phyloP scores from a whole-genome alignment of 2,797 vertebrate genomes.

The Takifugu ocellatus region DNA sequence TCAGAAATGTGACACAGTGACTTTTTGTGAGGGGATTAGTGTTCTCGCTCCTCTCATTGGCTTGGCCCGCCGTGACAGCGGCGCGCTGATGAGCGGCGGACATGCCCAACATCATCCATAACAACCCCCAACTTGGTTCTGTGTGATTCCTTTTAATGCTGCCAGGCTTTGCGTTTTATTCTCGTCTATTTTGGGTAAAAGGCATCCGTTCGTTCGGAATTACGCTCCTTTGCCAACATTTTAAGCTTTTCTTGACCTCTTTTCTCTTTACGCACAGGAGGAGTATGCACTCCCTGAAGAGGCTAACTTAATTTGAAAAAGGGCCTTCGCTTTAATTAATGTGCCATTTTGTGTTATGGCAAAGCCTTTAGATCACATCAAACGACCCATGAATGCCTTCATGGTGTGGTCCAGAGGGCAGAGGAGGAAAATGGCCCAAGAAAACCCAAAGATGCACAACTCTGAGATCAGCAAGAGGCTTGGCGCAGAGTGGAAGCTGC shows the following conservation, averaged over 20 bases:
- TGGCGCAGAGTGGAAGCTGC: conserved; percentile 93
- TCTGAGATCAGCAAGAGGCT: conserved; percentile 97
- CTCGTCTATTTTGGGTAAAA: conserved; percentile 23
- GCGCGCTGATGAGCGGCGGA: conserved; percentile 55
- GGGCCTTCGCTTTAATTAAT: conserved; percentile 24
- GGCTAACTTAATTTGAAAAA: conserved; percentile 24
- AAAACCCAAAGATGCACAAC: conserved; percentile 99
- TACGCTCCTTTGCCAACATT: neutral
- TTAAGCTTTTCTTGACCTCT: conserved; percentile 1
- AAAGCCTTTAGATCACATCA: conserved; percentile 79
- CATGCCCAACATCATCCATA: conserved; percentile 60
- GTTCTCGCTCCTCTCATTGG: conserved; percentile 62
- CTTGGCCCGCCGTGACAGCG: conserved; percentile 54
- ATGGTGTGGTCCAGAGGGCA: conserved; percentile 98
- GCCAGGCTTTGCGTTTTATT: conserved; percentile 30
- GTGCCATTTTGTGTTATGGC: conserved; percentile 52
- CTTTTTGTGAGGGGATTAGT: conserved; percentile 61
- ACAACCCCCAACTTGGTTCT: conserved; percentile 57
- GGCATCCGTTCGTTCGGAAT: conserved; percentile 14
- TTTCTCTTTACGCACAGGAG: conserved; percentile 43
- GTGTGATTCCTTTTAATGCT: conserved; percentile 47
- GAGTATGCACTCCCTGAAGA: conserved; percentile 35
- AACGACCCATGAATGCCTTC: conserved; percentile 97
- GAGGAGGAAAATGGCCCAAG: conserved; percentile 92
- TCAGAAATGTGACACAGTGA: conserved; percentile 47